Base-by-base conservation (phyloP, 92 coral and sea anemone species). In the Heteractis magnifica region DNA sequence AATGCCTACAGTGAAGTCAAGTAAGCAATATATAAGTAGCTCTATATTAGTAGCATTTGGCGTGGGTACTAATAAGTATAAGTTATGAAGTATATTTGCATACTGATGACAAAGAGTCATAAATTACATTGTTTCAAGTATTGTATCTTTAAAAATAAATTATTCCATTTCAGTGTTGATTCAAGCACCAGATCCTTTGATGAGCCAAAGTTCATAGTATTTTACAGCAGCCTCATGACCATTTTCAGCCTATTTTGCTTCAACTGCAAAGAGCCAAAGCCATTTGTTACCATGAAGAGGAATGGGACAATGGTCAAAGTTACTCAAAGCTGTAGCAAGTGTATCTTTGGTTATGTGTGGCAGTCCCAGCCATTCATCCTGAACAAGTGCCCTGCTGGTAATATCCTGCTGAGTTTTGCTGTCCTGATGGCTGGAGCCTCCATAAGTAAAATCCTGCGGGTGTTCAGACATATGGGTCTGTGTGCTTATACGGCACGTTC, bases 271-370 rank as follows among this genome's bases (percentile, higher is more conserved):
- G 85, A 65, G 4, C 65, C 15, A 4, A 73, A 76, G 19, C 87
- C 91, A 11, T 62, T 14, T 52, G 92, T 81, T 20, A 79, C 75
- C 1, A 79, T 86, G 88, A 76, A 83, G 78, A 62, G 12, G 60
- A 78, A 73, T 79, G 92, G 94, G 9, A 91, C 94, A 4, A 89
- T 89, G 92, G 92, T 85, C 7, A 83, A 75, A 10, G 90, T 89
- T 4, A 21, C 23, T 0, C 94, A 91, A 59, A 26, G 80, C 20
- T 91, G 88, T 44, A 10, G 34, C 52, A 88, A 16, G 44, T 91
- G 94, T 77, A 80, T 71, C 50, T 56, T 79, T 8, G 78, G 41
- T 10, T 89, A 79, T 53, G 10, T 21, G 34, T 88, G 88, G 94
- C 70, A 85, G 56, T 88, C 92, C 44, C 92, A 91, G 82, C 92